Base-by-base conservation (phyloP, 1,140 invertebrate genomes). In the Carcinoscorpius rotundicauda region DNA sequence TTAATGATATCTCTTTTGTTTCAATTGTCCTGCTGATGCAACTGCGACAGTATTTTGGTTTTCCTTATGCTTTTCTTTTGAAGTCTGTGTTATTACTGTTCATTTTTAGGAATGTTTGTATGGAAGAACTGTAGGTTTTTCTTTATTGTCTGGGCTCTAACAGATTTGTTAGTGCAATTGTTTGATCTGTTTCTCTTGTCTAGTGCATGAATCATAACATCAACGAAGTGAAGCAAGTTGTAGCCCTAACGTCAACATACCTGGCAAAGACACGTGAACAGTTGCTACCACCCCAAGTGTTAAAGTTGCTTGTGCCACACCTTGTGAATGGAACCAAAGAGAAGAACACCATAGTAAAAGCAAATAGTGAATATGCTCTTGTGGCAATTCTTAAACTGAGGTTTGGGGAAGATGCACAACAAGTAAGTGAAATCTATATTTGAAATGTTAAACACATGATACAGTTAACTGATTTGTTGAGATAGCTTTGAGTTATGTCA, bases 311-410 rank as follows among this genome's bases (percentile, higher is more conserved):
- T 62, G 76, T 97, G 62, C 92, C 93, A 5, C 90, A 90, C 78
- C 79, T 98, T 65, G 93, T 97, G 3, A 98, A 97, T 79, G 94
- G 94, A 63, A 96, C 93, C 48, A 97, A 97, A 79, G 95, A 98
- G 78, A 97, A 97, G 78, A 97, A 97, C 79, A 86, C 90, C 48
- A 88, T 91, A 72, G 94, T 98, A 4, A 90, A 91, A 76, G 88
- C 90, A 3, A 91, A 92, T 78, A 91, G 93, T 65, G 95, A 97
- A 82, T 84, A 89, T 68, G 93, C 94, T 8, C 79, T 98, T 49
- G 85, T 96, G 57, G 84, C 87, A 60, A 82, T 97, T 66, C 80
- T 98, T 53, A 83, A 85, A 69, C 79, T 97, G 66, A 83, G 87
- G 70, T 11, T 51, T 68, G 86, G 87, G 59, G 87, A 93, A 70